phyloP scores from a whole-genome alignment of 2,113 vertebrate species.

The Coryphaenoides rupestris region DNA sequence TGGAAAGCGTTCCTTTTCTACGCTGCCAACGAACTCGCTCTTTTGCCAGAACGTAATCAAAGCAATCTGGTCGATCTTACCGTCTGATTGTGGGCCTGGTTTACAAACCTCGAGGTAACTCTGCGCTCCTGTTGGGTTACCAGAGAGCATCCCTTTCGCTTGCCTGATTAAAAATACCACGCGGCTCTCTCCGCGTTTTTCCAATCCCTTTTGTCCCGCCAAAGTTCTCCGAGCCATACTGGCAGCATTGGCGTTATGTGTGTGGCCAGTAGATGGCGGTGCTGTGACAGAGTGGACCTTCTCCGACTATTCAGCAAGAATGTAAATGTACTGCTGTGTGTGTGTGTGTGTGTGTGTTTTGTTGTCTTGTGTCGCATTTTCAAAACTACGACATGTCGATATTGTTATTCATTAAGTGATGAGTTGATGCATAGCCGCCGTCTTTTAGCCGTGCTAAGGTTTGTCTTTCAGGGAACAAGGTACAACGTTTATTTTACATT shows the following conservation, averaged over 20 bases:
- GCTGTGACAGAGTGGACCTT: conserved; percentile 48
- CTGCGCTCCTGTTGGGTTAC: conserved; percentile 42
- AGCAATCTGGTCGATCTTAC: conserved; percentile 46
- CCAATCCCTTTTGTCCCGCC: conserved; percentile 62
- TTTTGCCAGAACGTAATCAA: conserved; percentile 67
- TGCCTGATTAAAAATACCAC: conserved; percentile 74
- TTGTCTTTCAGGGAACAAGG: neutral
- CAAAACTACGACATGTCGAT: neutral
- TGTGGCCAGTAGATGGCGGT: conserved; percentile 65
- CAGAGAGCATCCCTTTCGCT: conserved; percentile 57
- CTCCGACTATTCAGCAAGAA: conserved; percentile 63
- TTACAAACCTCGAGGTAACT: conserved; percentile 33
- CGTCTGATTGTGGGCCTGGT: conserved; percentile 42
- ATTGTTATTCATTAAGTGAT: conserved; percentile 1
- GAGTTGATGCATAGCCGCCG: neutral
- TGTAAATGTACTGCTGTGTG: conserved; percentile 36
- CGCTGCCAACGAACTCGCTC: conserved; percentile 53
- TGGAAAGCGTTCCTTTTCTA: conserved; percentile 67
- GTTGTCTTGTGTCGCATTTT: neutral
- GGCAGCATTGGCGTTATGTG: conserved; percentile 33
- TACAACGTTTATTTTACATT: conserved; percentile 3
- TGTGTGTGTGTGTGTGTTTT: conserved; percentile 6
- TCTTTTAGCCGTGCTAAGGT: neutral
- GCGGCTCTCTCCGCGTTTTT: conserved; percentile 38
- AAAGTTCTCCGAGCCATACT: conserved; percentile 28